Percentiles rank a stretch among this genome's conserved stretches.
These are phyloP conservation scores for Drosophila lacertosa DNA, from an alignment of 1,140 invertebrate genomes.

Conservation along the genomic window DNA sequence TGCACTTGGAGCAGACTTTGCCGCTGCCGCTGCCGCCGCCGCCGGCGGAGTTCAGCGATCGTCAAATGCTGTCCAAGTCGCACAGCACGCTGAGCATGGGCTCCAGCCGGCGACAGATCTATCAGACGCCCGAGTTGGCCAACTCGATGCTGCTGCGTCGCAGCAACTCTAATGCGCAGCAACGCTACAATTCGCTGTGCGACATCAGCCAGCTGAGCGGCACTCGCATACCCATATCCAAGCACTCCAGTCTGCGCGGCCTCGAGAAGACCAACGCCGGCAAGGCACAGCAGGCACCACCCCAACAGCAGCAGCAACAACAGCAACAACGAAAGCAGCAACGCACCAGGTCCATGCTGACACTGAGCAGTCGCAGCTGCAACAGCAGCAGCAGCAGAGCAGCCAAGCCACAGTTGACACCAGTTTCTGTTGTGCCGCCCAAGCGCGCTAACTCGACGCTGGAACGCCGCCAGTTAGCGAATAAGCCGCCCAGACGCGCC, in stretches of 20 bases:
- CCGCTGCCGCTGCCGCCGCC: constrained; percentile 43
- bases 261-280: constrained; percentile 54
- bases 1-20: constrained; percentile 9
- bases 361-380: constrained; percentile 27
- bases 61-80: constrained; percentile 84
- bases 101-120: constrained; percentile 54
- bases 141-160: constrained; percentile 54
- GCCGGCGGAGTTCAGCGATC: constrained; percentile 57
- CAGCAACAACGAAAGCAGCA: constrained; percentile 28
- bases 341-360: constrained; percentile 60
- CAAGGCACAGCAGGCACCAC: constrained; percentile 14
- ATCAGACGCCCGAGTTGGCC: constrained; percentile 69
- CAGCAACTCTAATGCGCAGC: constrained; percentile 27
- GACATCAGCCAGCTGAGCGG: constrained; percentile 81
- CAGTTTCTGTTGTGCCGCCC: constrained; percentile 5
- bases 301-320: constrained; percentile 1
- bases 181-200: constrained; percentile 85
- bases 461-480: constrained; percentile 43
- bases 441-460: constrained; percentile 62
- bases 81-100: constrained; percentile 62
- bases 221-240: constrained; percentile 84
- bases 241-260: constrained; percentile 58
- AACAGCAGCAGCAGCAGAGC: not conserved
- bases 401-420: not conserved
- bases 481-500: constrained; percentile 32